Conservation (phyloP, 2,113 vertebrate genomes). For the Triplophysa tibetana region DNA sequence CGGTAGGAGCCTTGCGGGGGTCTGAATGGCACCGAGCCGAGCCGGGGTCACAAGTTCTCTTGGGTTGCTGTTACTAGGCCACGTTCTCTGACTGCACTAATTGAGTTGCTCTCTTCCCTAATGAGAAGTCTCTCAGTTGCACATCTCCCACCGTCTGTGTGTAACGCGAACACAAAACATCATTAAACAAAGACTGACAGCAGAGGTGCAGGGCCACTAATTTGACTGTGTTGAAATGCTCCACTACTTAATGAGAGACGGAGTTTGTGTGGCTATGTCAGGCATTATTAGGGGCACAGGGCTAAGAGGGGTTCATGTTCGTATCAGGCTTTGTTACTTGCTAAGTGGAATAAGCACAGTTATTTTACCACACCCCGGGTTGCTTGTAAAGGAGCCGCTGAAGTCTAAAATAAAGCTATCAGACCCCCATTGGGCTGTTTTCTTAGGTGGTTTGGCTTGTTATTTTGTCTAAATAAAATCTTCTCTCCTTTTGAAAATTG, state of each 20-base stretch:
- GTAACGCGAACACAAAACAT: slow-evolving; percentile 46
- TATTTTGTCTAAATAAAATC: slow-evolving; percentile 23
- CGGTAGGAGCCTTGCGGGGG: background rate
- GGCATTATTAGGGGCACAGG: slow-evolving; percentile 41
- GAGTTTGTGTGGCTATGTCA: slow-evolving; percentile 45
- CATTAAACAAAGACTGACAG: slow-evolving; percentile 47
- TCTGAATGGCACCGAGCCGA: slow-evolving; percentile 13
- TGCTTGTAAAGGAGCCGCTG: background rate
- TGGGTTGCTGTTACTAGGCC: slow-evolving; percentile 29
- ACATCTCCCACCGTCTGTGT: slow-evolving; percentile 30
- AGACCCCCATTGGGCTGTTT: slow-evolving; percentile 7
- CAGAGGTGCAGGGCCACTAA: slow-evolving; percentile 43
- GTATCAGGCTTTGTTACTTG: slow-evolving; percentile 26
- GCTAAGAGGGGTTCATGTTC: slow-evolving; percentile 6
- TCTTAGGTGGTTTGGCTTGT: background rate
- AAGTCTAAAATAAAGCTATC: slow-evolving; percentile 16
- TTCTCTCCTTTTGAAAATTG: slow-evolving; percentile 11
- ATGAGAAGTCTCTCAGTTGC: slow-evolving; percentile 21
- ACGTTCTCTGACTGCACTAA: slow-evolving; percentile 37
- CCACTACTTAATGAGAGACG: slow-evolving; percentile 46
- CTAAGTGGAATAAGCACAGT: slow-evolving; percentile 35
- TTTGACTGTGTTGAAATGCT: slow-evolving; percentile 42
- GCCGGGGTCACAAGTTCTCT: slow-evolving; percentile 16
- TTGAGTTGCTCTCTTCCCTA: slow-evolving; percentile 51
- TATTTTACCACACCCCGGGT: slow-evolving; percentile 13